Percentiles rank a stretch among this genome's conserved stretches.
Conservation (phyloP, 1,140 invertebrate genomes). For the Temnothorax longispinosus region DNA sequence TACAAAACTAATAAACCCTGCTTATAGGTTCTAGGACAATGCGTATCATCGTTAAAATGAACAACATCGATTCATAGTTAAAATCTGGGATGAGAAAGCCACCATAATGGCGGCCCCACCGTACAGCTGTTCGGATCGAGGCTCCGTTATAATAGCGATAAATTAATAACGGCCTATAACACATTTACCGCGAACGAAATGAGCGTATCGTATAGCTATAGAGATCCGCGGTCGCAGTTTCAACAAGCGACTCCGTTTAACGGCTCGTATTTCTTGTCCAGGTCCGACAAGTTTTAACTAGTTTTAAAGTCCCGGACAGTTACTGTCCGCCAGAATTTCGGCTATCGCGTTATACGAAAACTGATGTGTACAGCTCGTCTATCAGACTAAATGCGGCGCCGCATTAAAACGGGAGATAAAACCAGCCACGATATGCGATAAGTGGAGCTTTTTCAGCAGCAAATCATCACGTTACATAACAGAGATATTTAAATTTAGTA, state of each 20-base stretch:
- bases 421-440: background rate
- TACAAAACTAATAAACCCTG: conserved; percentile 21
- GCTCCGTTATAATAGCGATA: conserved; percentile 38
- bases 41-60: background rate
- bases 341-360: conserved; percentile 42
- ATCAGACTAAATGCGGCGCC: background rate
- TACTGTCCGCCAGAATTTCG: conserved; percentile 45
- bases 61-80: conserved; percentile 6
- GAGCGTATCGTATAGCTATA: background rate
- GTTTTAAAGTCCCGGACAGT: conserved; percentile 49
- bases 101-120: background rate
- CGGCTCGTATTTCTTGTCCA: conserved; percentile 50
- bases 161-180: conserved; percentile 53
- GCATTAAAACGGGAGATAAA: conserved; percentile 2
- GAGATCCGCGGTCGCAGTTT: conserved; percentile 2
- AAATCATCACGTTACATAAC: background rate
- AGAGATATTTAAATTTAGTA: background rate
- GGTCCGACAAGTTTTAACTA: conserved; percentile 36
- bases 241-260: conserved; percentile 52
- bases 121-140: background rate
- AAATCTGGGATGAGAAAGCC: conserved; percentile 18
- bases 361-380: conserved; percentile 29
- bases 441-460: conserved; percentile 15
- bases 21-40: background rate
- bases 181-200: conserved; percentile 36